Conservation (phyloP, 2,113 vertebrate species). For the Hemicordylus capensis region DNA sequence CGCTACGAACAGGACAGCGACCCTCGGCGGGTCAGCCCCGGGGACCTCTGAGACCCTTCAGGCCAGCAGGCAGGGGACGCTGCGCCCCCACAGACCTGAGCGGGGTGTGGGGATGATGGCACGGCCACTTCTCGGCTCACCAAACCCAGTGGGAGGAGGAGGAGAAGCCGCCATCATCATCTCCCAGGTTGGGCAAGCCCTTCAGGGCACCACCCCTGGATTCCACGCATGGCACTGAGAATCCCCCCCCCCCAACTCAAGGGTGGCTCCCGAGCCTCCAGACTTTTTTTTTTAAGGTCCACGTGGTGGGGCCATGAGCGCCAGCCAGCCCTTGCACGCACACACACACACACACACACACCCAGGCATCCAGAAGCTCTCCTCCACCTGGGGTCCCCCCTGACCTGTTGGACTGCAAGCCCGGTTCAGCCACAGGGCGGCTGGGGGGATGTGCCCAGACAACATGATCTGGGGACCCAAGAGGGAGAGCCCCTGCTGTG, state of each 20-base stretch:
- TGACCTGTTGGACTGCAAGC: too few species aligned
- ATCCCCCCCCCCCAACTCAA: background rate
- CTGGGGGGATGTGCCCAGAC: too few species aligned
- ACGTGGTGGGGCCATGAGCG: too few species aligned
- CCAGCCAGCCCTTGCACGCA: too few species aligned
- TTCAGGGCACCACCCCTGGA: background rate
- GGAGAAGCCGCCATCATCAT: background rate
- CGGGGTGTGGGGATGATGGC: background rate
- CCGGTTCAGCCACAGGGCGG: too few species aligned
- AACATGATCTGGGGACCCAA: too few species aligned
- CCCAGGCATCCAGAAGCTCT: too few species aligned
- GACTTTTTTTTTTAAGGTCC: too few species aligned
- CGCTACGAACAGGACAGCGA: conserved; percentile 94
- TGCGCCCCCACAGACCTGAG: conserved; percentile 41
- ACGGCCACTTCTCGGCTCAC: background rate
- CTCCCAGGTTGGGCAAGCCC: background rate
- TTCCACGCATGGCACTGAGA: background rate
- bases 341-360: too few species aligned
- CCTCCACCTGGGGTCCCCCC: too few species aligned
- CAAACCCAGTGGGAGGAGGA: background rate
- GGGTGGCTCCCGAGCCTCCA: background rate
- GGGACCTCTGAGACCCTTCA: background rate
- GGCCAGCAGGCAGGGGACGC: background rate
- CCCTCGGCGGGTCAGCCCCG: conserved; percentile 75
- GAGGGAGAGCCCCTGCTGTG: too few species aligned